phyloP scores from a whole-genome alignment of 2,797 vertebrate species.

The Botia almorhae region DNA sequence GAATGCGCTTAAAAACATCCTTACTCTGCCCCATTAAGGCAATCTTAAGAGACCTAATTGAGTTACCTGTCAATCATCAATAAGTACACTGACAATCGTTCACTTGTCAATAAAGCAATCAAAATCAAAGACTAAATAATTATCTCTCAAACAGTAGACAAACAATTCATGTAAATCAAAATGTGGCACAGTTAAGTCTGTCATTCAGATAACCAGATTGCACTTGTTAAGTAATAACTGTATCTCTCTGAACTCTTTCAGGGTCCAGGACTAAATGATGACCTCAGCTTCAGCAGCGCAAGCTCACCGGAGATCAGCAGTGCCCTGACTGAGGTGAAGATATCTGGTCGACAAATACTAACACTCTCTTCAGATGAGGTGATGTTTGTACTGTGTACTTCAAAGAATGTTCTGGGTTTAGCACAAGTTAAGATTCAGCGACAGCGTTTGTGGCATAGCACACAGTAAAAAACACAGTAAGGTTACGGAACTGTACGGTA shows the following conservation, averaged over 20 bases:
- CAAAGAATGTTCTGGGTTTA: neutral
- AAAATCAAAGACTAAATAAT: slow-evolving; percentile 17
- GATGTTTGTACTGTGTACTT: neutral
- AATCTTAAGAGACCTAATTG: slow-evolving; percentile 16
- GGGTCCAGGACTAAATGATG: slow-evolving; percentile 84
- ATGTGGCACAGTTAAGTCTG: neutral
- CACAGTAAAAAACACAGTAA: too few species aligned
- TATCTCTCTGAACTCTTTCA: slow-evolving; percentile 62
- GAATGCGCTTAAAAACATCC: neutral
- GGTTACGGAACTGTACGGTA: too few species aligned
- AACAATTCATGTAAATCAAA: neutral
- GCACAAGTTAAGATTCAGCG: neutral
- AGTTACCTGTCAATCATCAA: slow-evolving; percentile 22
- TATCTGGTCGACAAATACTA: slow-evolving; percentile 79
- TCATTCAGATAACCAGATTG: neutral
- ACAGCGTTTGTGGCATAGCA: neutral
- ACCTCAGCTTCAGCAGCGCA: slow-evolving; percentile 91
- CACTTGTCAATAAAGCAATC: slow-evolving; percentile 22
- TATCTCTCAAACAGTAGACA: neutral
- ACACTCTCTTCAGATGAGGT: slow-evolving; percentile 92
- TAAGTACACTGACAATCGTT: slow-evolving; percentile 15
- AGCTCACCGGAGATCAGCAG: slow-evolving; percentile 92
- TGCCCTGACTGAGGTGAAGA: slow-evolving; percentile 82
- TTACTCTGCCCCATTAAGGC: neutral
- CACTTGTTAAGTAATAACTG: too few species aligned